Evolutionary conservation across 2,888 invertebrate species (phyloP).

Genomic region (Odontocolon sp.): DNA sequence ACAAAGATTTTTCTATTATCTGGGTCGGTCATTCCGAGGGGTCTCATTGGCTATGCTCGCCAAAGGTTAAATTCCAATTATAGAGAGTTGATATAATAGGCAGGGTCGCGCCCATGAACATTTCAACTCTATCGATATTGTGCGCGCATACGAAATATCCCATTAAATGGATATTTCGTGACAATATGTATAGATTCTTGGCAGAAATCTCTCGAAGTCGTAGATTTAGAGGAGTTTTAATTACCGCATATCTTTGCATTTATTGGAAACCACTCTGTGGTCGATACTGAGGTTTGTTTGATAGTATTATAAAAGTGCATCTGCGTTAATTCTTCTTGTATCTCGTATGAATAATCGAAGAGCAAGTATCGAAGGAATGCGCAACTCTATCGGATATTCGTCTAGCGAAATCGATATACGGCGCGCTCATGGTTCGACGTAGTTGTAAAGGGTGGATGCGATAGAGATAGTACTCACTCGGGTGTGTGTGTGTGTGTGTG

Average conservation of each 20-base stretch:
- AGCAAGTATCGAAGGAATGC: conserved; percentile 17
- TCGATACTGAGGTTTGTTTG: neutral
- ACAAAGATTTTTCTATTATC: conserved; percentile 63
- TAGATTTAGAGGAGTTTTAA: conserved; percentile 10
- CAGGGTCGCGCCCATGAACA: conserved; percentile 54
- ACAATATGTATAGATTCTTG: conserved; percentile 28
- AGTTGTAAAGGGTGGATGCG: neutral
- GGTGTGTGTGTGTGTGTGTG: conserved; percentile 11
- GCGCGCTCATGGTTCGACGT: conserved; percentile 23
- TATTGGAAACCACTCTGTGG: neutral
- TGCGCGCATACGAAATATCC: conserved; percentile 3
- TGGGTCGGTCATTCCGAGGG: conserved; percentile 67
- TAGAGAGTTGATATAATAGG: conserved; percentile 69
- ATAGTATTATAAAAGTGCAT: too few relatives aligned
- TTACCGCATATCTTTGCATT: conserved; percentile 11
- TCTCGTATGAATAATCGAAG: conserved; percentile 13
- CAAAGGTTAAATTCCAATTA: conserved; percentile 77
- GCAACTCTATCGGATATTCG: conserved; percentile 41
- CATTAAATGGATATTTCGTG: conserved; percentile 13
- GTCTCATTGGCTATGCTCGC: conserved; percentile 66
- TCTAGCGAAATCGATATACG: conserved; percentile 45
- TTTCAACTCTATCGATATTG: conserved; percentile 44
- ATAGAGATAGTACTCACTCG: conserved; percentile 8
- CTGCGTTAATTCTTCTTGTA: neutral
- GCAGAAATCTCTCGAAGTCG: conserved; percentile 16